These are phyloP conservation scores for Balaenoptera acutorostrata DNA, from an alignment of 2,113 vertebrate species.

Conservation along the genomic window DNA sequence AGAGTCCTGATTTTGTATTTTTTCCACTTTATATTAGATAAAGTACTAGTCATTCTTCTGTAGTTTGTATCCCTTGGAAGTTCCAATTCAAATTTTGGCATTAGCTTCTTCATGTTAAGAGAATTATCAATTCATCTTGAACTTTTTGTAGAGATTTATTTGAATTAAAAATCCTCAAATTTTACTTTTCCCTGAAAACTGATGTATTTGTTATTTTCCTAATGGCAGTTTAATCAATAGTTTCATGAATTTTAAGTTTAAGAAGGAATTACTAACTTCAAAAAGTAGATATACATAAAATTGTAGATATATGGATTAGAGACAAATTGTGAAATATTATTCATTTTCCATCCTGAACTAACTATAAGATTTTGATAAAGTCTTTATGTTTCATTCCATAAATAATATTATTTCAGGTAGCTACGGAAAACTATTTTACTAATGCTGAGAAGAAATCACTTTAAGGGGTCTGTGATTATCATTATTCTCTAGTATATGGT, in stretches of 20 bases:
- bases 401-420: background rate
- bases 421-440: background rate
- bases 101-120: background rate
- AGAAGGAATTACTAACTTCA: background rate
- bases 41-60: background rate
- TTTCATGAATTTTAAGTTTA: slow-evolving; percentile 10
- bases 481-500: background rate
- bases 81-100: background rate
- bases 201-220: background rate
- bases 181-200: slow-evolving; percentile 4
- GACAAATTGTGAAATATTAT: background rate
- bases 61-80: background rate
- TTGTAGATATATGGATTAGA: background rate
- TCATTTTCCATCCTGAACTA: background rate
- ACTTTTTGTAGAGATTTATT: background rate
- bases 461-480: background rate
- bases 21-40: background rate
- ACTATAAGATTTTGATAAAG: background rate
- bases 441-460: background rate
- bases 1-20: background rate
- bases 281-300: background rate
- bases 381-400: background rate
- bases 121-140: background rate
- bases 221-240: background rate
- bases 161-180: background rate